Evolutionary conservation across 37 sponge, comb jelly and placozoan species (phyloP).

Genomic region (Dysidea cf. avara): DNA sequence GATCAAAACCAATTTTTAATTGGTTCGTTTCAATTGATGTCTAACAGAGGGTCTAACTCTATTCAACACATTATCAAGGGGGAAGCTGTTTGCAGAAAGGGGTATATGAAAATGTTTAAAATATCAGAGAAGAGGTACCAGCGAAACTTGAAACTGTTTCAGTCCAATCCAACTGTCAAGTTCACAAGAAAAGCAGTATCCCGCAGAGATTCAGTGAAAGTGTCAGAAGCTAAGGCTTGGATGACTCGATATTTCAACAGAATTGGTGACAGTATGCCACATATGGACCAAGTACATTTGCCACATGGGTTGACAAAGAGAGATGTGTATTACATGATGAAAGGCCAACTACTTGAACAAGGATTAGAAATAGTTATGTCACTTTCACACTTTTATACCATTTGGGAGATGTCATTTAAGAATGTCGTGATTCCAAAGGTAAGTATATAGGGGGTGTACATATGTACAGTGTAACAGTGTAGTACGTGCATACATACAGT

Average conservation of each 20-base stretch:
- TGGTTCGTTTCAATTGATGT: too few relatives aligned
- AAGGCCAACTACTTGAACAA: slow-evolving; percentile 17
- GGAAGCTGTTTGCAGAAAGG: slow-evolving; percentile 11
- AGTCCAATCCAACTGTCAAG: too few relatives aligned
- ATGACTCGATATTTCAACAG: slow-evolving; percentile 31
- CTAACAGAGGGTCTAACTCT: too few relatives aligned
- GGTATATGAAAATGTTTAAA: neutral
- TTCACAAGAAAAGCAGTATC: too few relatives aligned
- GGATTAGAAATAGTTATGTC: slow-evolving; percentile 15
- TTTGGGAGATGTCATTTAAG: slow-evolving; percentile 27
- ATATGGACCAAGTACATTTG: slow-evolving; percentile 33
- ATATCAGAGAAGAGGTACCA: slow-evolving; percentile 21
- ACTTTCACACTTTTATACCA: slow-evolving; percentile 27
- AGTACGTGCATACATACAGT: too few relatives aligned
- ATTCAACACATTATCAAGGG: too few relatives aligned
- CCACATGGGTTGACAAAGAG: slow-evolving; percentile 46
- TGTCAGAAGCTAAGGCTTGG: slow-evolving; percentile 36
- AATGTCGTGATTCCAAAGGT: slow-evolving; percentile 54
- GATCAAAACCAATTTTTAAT: too few relatives aligned
- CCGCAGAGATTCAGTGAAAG: slow-evolving; percentile 12
- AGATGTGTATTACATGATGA: slow-evolving; percentile 33
- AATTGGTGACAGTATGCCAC: slow-evolving; percentile 48
- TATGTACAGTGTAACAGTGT: too few relatives aligned
- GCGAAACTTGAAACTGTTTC: too few relatives aligned
- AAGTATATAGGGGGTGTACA: too few relatives aligned